Base-by-base conservation (phyloP, 2,113 vertebrate species). In the Plectropomus leopardus region DNA sequence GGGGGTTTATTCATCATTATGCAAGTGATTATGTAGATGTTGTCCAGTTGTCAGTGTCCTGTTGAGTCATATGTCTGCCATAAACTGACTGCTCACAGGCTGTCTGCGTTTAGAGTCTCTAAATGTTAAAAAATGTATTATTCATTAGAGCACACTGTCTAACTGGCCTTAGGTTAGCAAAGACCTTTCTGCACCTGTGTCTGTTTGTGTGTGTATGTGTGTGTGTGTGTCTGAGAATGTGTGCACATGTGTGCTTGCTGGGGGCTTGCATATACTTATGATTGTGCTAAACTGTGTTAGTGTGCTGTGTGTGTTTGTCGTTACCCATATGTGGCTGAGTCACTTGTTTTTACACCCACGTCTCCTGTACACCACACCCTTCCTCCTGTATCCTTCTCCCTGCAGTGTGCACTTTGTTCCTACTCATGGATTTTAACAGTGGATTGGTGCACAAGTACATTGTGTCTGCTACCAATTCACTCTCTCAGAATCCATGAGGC, bases 71-170 rank as follows among this genome's bases (percentile, higher is more conserved):
- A 67, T 47, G 47, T 85, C 72, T 74, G 60, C 76, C 30, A 67
- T 78, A 36, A 84, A 81, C 24, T 75, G 70, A 30, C 78, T 84
- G 67, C 71, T 86, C 82, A 74, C 69, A 86, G 81, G 70, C 80
- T 76, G 73, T 73, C 84, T 91, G 83, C 66, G 67, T 67, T 84
- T 74, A 60, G 76, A 83, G 34, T 64, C 40, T 78, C 70, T 82
- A 92, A 92, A 93, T 92, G 90, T 89, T 89, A 90, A 24, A 24
- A 86, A 86, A 88, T 88, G 78, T 64, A 86, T 93, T 90, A 93
- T 93, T 94, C 92, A 93, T 82, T 48, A 80, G 76, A 63, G 68
- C 55, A 59, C 82, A 63, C 72, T 74, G 66, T 83, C 80, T 84
- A 71, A 82, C 68, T 90, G 88, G 83, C 91, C 89, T 82, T 24